Conservation (phyloP, 1,140 invertebrate species). For the Anoplophora glabripennis region DNA sequence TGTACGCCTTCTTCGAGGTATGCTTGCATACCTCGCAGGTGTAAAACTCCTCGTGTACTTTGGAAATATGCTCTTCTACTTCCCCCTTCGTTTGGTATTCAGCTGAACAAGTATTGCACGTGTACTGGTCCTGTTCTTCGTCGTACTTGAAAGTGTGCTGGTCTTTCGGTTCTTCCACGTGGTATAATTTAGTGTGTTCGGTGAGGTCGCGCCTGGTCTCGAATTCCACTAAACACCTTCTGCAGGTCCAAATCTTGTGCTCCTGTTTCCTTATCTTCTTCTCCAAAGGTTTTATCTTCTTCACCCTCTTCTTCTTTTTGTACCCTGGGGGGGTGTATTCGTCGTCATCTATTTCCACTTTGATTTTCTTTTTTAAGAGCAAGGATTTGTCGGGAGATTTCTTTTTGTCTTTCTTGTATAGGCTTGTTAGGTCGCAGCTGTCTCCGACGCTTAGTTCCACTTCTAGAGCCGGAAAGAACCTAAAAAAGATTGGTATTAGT, state of each 20-base stretch:
- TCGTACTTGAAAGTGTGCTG: conserved; percentile 32
- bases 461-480: conserved; percentile 17
- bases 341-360: conserved; percentile 19
- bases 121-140: conserved; percentile 30
- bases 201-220: conserved; percentile 26
- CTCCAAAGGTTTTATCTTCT: not conserved
- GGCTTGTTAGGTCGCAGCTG: not conserved
- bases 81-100: conserved; percentile 28
- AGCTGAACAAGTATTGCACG: conserved; percentile 33
- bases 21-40: conserved; percentile 32
- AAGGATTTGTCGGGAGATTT: not conserved
- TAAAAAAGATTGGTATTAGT: conserved; percentile 21
- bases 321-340: conserved; percentile 13
- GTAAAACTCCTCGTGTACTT: conserved; percentile 41
- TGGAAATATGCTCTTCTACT: conserved; percentile 38
- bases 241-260: conserved; percentile 33
- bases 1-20: conserved; percentile 31
- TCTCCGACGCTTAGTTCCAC: conserved; percentile 29
- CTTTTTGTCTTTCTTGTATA: conserved; percentile 5
- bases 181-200: conserved; percentile 30
- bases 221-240: conserved; percentile 32
- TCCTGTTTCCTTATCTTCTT: conserved; percentile 20
- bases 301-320: conserved; percentile 19
- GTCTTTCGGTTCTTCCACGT: conserved; percentile 8
- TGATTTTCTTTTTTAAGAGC: conserved; percentile 13